phyloP scores from a whole-genome alignment of 2,888 invertebrate genomes.

The Alviniconcha strummeri region DNA sequence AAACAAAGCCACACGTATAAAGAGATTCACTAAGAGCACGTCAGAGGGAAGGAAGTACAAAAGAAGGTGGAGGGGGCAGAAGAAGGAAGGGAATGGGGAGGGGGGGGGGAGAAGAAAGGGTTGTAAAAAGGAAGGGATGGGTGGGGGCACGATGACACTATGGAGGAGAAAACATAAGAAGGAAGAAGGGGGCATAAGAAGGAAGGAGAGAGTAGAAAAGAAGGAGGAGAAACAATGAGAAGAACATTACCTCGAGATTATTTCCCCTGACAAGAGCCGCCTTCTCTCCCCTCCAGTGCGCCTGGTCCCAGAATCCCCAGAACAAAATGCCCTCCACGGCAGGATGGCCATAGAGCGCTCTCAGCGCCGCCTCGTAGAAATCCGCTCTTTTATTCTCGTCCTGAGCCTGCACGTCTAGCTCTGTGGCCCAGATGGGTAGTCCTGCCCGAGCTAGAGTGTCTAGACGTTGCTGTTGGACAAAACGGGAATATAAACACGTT shows the following conservation, averaged over 20 bases:
- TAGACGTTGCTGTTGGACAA: constrained; percentile 40
- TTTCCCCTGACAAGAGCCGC: constrained; percentile 36
- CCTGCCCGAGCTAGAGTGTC: constrained; percentile 47
- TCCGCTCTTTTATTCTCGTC: constrained; percentile 43
- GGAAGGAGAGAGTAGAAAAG: too few species aligned
- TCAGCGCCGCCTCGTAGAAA: constrained; percentile 35
- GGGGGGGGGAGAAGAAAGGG: too few species aligned
- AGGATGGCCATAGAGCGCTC: constrained; percentile 38
- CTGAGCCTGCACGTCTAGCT: constrained; percentile 38
- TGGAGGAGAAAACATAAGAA: too few species aligned
- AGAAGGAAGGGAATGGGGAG: too few species aligned
- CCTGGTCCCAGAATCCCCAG: constrained; percentile 40
- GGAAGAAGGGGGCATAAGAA: too few species aligned
- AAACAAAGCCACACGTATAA: too few species aligned
- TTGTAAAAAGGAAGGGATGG: too few species aligned
- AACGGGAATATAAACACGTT: neutral
- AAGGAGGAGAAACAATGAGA: too few species aligned
- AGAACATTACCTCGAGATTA: constrained; percentile 27
- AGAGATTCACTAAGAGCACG: too few species aligned
- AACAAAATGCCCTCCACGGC: constrained; percentile 38
- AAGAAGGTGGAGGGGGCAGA: too few species aligned
- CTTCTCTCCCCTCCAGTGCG: constrained; percentile 13
- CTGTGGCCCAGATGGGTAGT: constrained; percentile 50
- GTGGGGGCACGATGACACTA: too few species aligned
- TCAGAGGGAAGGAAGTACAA: too few species aligned